A percentile compares a stretch with the other conserved stretches of the same genome.
Evolutionary conservation across 2,888 invertebrate genomes (phyloP).

Genomic region (Lypha dubia): DNA sequence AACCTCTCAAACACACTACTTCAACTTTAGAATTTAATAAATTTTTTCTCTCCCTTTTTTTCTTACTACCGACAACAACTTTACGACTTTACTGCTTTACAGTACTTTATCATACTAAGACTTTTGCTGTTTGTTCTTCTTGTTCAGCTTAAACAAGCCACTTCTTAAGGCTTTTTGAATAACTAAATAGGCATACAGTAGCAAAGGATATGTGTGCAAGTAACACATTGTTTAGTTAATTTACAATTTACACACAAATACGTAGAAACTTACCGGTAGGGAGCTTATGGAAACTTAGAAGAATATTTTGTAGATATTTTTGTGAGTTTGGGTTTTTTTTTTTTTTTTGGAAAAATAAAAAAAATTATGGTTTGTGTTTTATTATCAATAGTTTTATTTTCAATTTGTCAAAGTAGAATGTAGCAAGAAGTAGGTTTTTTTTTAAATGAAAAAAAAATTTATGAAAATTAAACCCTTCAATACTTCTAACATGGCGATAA

Average conservation of each 20-base stretch:
- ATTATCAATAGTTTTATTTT: background rate
- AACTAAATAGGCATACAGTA: slow-evolving; percentile 58
- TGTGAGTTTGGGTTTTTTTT: no score
- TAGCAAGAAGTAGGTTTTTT: no score
- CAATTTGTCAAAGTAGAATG: background rate
- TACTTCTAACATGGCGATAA: no score
- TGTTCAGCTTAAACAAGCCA: slow-evolving; percentile 49
- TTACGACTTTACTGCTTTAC: background rate
- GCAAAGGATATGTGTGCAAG: slow-evolving; percentile 39
- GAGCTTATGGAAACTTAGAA: background rate
- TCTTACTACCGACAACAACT: slow-evolving; percentile 1
- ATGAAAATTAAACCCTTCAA: no score
- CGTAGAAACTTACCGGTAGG: background rate
- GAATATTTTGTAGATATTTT: background rate
- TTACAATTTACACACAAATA: slow-evolving; percentile 47
- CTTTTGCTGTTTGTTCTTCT: slow-evolving; percentile 24
- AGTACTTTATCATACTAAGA: slow-evolving; percentile 10
- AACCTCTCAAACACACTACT: slow-evolving; percentile 20
- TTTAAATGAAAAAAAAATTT: no score
- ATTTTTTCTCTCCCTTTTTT: slow-evolving; percentile 39
- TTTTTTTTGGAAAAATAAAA: no score
- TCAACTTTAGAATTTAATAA: no score
- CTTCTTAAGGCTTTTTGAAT: slow-evolving; percentile 68
- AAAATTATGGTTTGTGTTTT: no score
- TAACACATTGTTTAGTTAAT: slow-evolving; percentile 62